Base-by-base conservation (phyloP, 1,140 invertebrate genomes). In the Trichomalopsis sarcophagae region DNA sequence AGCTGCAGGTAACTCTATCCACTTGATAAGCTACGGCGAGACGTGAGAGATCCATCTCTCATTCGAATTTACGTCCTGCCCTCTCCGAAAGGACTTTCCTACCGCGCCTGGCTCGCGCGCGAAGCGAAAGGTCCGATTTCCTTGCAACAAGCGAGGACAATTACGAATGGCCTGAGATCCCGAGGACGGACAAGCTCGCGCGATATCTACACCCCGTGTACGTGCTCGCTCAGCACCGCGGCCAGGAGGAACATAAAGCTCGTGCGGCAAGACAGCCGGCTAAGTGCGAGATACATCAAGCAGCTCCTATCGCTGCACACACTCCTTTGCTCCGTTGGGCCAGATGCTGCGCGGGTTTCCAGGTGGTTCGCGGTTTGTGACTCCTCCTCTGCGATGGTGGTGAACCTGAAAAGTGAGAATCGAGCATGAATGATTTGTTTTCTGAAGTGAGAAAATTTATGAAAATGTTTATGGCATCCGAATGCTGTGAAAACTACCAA, bases 251-350 rank as follows among this genome's bases (percentile, higher is more conserved):
- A 88, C 88, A 89, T 87, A 88, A 87, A 87, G 87, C 74, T 62
- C 86, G 73, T n/a, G 68, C 81, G 87, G 87, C 87, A 88, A 89
- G 90, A 89, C 87, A 87, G 76, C 21, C 86, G 81, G 88, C 90
- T 92, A 91, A 93, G 92, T 92, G 91, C 91, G 89, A 92, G 91
- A 93, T 93, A 92, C 91, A 92, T 92, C 92, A 92, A 89, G 90
- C 84, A 27, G 27, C 89, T 90, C 89, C 89, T 91, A 91, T 91
- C 89, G 87, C 86, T 62, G 73, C 75, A 73, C 86, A 80, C 86
- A 80, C 74, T 80, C 86, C 77, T 79, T 55, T 73, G 47, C 73
- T 71, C 47, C 66, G 40, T 44, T 44, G 40, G 10, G 40, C 40
- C 40, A 44, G 40, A 50, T 50, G 47, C 47, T 44, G 13, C 17